phyloP scores from a whole-genome alignment of 1,140 invertebrate species.

The Prorops nasuta region DNA sequence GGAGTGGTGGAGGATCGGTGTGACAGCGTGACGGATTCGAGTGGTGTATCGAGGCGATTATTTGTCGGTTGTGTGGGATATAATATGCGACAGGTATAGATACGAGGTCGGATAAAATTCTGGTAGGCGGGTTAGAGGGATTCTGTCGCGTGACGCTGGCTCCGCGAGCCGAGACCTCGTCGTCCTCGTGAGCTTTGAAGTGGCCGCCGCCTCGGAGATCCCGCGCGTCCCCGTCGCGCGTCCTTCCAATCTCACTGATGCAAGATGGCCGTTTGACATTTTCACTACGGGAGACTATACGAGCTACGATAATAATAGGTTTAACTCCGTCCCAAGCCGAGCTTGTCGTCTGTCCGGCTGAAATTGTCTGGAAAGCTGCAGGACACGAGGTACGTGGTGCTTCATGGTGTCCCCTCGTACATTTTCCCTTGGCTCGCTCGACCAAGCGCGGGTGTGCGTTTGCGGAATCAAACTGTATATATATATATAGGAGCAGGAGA shows the following conservation, averaged over 20 bases:
- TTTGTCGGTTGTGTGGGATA: not conserved
- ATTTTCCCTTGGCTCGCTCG: too few relatives aligned
- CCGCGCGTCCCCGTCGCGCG: not conserved
- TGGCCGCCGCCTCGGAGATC: slow-evolving; percentile 16
- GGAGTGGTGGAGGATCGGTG: not conserved
- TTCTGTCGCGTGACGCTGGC: slow-evolving; percentile 29
- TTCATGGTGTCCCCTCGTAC: too few relatives aligned
- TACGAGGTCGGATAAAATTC: slow-evolving; percentile 21
- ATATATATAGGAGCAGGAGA: too few relatives aligned
- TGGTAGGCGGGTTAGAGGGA: slow-evolving; percentile 14
- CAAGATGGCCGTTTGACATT: slow-evolving; percentile 40
- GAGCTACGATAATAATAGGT: slow-evolving; percentile 39
- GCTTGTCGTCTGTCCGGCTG: slow-evolving; percentile 18
- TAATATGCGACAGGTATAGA: slow-evolving; percentile 8
- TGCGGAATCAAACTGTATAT: too few relatives aligned
- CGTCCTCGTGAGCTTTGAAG: slow-evolving; percentile 19
- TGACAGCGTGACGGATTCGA: slow-evolving; percentile 3
- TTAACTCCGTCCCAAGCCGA: slow-evolving; percentile 28
- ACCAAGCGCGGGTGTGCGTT: too few relatives aligned
- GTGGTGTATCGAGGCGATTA: not conserved
- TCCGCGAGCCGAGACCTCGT: slow-evolving; percentile 11
- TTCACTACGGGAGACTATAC: slow-evolving; percentile 42
- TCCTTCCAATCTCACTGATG: slow-evolving; percentile 26
- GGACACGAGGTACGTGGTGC: too few relatives aligned
- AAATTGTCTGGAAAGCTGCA: slow-evolving; percentile 41